Evolutionary conservation across 2,113 vertebrate species (phyloP), one percentile per base, ranked within the genome.

Genomic region (Leptosomus discolor): DNA sequence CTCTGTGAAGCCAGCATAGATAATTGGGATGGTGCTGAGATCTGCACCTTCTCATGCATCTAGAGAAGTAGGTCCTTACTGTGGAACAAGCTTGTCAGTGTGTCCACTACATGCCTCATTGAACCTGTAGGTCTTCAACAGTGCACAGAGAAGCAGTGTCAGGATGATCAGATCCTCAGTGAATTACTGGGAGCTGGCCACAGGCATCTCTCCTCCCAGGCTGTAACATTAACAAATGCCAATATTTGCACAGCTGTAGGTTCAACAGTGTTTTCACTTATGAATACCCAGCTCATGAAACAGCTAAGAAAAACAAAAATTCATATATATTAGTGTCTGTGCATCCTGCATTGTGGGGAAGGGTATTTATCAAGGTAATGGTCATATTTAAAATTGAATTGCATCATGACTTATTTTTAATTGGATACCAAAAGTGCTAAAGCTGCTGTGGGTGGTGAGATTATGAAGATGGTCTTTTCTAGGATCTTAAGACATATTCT

Each of bases 31-130:
- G 18, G 58, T 65, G 17, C 51, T 1, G 14, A 70, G 27, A 58
- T 11, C 37, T 46, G 15, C 24, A 78, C 8, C 7, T 73, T 60
- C 88, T 64, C 39, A 11, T 3, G 15, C 21, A 57, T 2, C 17
- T 82, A 34, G 41, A 76, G 20, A 70, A 91, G 8, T 8, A 45
- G 30, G 30, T 20, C 12, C 21, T 54, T 8, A 53, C 12, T 34
- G 17, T 10, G 50, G 20, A 21, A 61, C 17, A 69, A 64, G 22
- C 61, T 57, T 83, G 26, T 30, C 61, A 64, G 12, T 4, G 5
- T 6, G 8, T 30, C 37, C 30, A 24, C 32, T 54, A 20, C 0
- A 0, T 12, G 16, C 20, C 30, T 56, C 45, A 26, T 0, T 36
- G 57, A 85, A 64, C 9, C 13, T 60, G 19, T 53, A 85, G 75